Conservation (phyloP, 2,888 invertebrate species). For the Temnothorax rugatulus region DNA sequence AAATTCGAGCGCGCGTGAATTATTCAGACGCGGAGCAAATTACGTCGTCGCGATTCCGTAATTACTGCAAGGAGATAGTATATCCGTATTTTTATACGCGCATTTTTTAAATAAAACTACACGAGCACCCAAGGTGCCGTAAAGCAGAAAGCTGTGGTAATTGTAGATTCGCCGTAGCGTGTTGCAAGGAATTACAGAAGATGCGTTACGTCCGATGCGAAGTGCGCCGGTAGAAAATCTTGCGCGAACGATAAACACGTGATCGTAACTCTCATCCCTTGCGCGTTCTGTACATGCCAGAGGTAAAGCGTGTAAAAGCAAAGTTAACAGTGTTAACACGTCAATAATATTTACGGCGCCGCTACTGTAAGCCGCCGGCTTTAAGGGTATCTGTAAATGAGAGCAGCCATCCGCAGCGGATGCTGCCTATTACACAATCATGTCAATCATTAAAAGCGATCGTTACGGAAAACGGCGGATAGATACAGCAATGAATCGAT, state of each 20-base stretch:
- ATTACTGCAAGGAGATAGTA: not conserved
- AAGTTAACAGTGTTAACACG: conserved; percentile 63
- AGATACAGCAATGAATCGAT: not conserved
- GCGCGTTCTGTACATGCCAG: conserved; percentile 17
- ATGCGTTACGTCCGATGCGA: not conserved
- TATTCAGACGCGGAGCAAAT: not conserved
- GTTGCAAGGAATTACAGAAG: conserved; percentile 14
- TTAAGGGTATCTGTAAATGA: conserved; percentile 63
- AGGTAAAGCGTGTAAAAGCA: conserved; percentile 36
- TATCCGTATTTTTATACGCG: not conserved
- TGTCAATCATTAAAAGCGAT: conserved; percentile 58
- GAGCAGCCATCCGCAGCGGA: conserved; percentile 39
- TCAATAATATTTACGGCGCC: conserved; percentile 62
- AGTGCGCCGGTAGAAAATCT: conserved; percentile 1
- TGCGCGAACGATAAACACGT: conserved; percentile 26
- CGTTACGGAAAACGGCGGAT: conserved; percentile 26
- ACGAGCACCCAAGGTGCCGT: not conserved
- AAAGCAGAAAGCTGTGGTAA: conserved; percentile 18
- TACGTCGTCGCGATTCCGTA: not conserved
- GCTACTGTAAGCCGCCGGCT: conserved; percentile 28
- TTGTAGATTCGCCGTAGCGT: conserved; percentile 10
- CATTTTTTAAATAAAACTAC: not conserved
- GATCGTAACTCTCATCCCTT: conserved; percentile 40
- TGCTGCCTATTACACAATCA: conserved; percentile 56
- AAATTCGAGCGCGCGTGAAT: not conserved